Base-by-base conservation (phyloP, 1,140 invertebrate species). In the Bilobella aurantiaca region DNA sequence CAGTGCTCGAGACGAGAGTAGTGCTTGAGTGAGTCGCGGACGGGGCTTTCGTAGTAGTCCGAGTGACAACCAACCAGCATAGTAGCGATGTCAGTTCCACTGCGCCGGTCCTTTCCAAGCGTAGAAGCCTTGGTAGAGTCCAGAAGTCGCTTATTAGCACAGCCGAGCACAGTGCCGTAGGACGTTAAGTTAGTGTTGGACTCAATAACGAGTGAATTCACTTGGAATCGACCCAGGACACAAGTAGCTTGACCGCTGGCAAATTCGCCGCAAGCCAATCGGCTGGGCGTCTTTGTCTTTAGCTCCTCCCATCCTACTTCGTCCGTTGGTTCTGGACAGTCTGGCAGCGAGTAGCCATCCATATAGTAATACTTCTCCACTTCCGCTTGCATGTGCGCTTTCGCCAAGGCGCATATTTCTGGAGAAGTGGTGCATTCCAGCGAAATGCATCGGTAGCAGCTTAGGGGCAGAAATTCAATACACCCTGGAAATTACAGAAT, bases 21-120 rank as follows among this genome's bases (percentile, higher is more conserved):
- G 25, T 53, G 49, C 49, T 53, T 12, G 49, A 53, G 49, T 53
- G 49, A 53, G 49, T 53, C 49, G 5, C 49, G 12, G 49, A 53
- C 49, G 3, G 12, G 5, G 25, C 49, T 53, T 3, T 14, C 23
- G 5, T 3, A 5, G 25, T 8, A 5, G 3, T 53, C 49, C 14
- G 49, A 8, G 25, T 53, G 49, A 53, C 49, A 53, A 14, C 49
- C 49, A n/a, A n/a, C 23, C 25, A 16, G 14, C 18, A 18, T 12
- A 23, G 23, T 23, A 23, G 14, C 5, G 21, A 53, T 12, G 14
- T 12, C 5, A 23, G 12, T 53, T 12, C 14, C 25, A 5, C 14
- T 23, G 14, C 25, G 14, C 23, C 25, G 14, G 23, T 53, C 49
- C 49, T 53, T 53, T 23, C 49, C 49, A 16, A 53, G 49, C 14